Evolutionary conservation across 2,797 vertebrate genomes (phyloP).

Genomic region (Xenentodon cancila): DNA sequence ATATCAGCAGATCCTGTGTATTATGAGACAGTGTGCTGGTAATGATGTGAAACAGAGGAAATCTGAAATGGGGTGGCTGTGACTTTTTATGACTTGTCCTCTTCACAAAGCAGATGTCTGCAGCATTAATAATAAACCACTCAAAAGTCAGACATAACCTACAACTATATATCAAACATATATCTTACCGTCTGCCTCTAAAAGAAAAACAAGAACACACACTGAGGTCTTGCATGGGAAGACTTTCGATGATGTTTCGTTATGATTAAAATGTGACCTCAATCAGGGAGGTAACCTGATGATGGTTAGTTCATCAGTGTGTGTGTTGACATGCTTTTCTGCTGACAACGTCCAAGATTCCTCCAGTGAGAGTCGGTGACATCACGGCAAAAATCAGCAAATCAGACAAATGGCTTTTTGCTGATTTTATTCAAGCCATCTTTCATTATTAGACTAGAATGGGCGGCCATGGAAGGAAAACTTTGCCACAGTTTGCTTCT

Average conservation of each 20-base stretch:
- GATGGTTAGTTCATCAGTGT: background rate
- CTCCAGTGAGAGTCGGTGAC: too few species aligned
- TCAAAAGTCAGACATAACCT: slow-evolving; percentile 11
- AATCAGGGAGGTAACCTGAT: background rate
- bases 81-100: slow-evolving; percentile 53
- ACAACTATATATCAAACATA: background rate
- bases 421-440: too few species aligned
- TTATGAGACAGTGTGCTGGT: slow-evolving; percentile 50
- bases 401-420: too few species aligned
- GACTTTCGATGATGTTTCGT: background rate
- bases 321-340: too few species aligned
- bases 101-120: slow-evolving; percentile 34
- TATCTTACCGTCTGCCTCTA: slow-evolving; percentile 13
- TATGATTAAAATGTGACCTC: background rate
- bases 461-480: too few species aligned
- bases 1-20: slow-evolving; percentile 41
- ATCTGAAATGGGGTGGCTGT: slow-evolving; percentile 64
- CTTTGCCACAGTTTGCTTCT: too few species aligned
- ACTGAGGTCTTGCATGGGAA: slow-evolving; percentile 7
- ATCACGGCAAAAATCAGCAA: too few species aligned
- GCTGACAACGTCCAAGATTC: too few species aligned
- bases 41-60: slow-evolving; percentile 42
- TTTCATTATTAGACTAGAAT: too few species aligned
- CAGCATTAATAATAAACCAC: slow-evolving; percentile 11
- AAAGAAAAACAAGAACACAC: slow-evolving; percentile 34